Evolutionary conservation across 2,113 vertebrate genomes (phyloP), one percentile per base, ranked within the genome.

Genomic region (Macrotis lagotis): DNA sequence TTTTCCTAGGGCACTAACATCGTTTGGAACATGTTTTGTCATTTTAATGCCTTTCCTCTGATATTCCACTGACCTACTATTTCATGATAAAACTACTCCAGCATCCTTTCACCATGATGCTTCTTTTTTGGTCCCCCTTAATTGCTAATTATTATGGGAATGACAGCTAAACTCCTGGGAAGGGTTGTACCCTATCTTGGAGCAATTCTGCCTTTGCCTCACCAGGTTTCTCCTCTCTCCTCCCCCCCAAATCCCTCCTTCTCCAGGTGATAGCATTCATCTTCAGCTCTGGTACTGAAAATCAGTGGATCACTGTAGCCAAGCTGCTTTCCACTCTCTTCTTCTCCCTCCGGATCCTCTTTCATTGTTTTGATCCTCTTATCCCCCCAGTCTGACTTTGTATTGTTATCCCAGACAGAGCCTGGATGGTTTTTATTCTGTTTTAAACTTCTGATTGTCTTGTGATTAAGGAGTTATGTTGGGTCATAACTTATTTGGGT

Each of bases 391-490:
- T 37, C 1, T n/a, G 14, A 74, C 93, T 26, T 26, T 51, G 48
- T 90, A 8, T 0, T 3, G 90, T 83, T 94, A 90, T 52, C 90
- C 88, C 92, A 96, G 96, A 25, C 89, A 31, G 92, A 89, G 51
- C 51, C 0, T 90, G 94, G 93, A 55, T 90, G 26, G 48, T 31
- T 31, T 48, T 48, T 26, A 25, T 11, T 50, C 14, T 53, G 92
- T 96, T 95, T 94, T 93, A 52, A 92, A 90, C 91, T 66, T 93
- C 93, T 97, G 98, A 98, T 96, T 98, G 97, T 95, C 95, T 95
- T 97, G 94, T 97, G 97, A 98, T 98, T 98, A 98, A 98, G 97
- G 97, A 98, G 97, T 94, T 97, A 96, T 98, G 94, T 95, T 96
- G 98, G 95, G 98, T 94, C 96, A 97, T 97, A 97, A 96, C 92